Evolutionary conservation across 2,888 invertebrate genomes (phyloP), one percentile per base, ranked within the genome.

Genomic region (Folsomia candida): DNA sequence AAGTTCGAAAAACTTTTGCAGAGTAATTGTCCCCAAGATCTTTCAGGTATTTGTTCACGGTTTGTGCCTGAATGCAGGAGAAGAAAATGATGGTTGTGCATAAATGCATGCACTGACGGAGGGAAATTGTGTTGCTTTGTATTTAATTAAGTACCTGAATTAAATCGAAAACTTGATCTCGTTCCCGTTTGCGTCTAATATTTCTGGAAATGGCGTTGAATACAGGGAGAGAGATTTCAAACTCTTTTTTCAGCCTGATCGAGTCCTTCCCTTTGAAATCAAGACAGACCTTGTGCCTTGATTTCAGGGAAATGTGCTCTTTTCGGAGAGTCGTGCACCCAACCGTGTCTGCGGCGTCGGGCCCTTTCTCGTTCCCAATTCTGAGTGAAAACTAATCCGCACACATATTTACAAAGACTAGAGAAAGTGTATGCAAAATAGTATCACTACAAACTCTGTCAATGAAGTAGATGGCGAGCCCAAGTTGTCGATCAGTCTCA

Each of bases 221-320:
- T n/a, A n/a, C n/a, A n/a, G n/a, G n/a, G n/a, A n/a, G n/a, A n/a
- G n/a, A n/a, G n/a, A 6, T 20, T 26, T 2, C 4, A 14, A 62
- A 6, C 20, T 62, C 62, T 14, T 29, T 62, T 22, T 62, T 14
- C 26, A 28, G 28, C 4, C 28, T 11, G 29, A 62, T 62, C 14
- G 62, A 27, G 28, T 62, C 62, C 22, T 62, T 62, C n/a, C 62
- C 62, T 29, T 26, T 22, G 22, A 62, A 62, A 24, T 62, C 62
- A 14, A 62, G 28, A 11, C 27, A 14, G n/a, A 62, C 28, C n/a
- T 4, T 29, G 9, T 29, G 4, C 29, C 62, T 28, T 3, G n/a
- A n/a, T 18, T 28, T 29, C 2, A 62, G 28, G 2, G 28, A n/a
- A 18, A 62, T 29, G n/a, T 62, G 62, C 22, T 62, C 62, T 20